Evolutionary conservation across 2,797 vertebrate species (phyloP).

Genomic region (Acanthis flammea): DNA sequence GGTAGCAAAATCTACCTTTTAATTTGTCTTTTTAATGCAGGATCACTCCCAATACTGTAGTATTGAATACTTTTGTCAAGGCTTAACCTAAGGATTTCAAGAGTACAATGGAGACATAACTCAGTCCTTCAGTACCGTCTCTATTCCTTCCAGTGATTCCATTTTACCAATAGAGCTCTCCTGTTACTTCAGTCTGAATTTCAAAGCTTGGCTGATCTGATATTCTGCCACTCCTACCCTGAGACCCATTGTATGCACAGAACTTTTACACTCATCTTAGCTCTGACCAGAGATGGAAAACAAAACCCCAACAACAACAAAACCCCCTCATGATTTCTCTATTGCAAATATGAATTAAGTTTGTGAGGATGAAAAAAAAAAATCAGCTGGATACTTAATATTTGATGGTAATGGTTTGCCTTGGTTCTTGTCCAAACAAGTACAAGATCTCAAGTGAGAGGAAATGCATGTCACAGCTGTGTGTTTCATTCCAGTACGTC

Average conservation of each 20-base stretch:
- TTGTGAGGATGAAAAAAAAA: neutral
- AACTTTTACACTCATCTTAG: neutral
- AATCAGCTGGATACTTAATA: neutral
- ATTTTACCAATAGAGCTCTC: neutral
- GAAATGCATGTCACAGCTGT: neutral
- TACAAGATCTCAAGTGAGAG: neutral
- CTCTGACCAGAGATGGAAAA: neutral
- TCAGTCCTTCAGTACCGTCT: neutral
- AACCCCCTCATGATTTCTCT: neutral
- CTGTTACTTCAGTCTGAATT: neutral
- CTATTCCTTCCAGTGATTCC: neutral
- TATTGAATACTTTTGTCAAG: neutral
- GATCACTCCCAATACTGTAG: neutral
- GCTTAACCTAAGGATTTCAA: neutral
- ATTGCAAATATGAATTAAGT: neutral
- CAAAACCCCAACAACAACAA: neutral
- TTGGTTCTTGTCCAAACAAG: neutral
- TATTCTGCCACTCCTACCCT: neutral
- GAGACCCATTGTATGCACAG: neutral
- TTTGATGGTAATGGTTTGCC: neutral
- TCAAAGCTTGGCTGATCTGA: neutral
- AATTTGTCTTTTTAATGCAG: neutral
- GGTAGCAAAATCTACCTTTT: neutral
- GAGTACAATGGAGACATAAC: neutral
- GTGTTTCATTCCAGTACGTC: neutral